Evolutionary conservation across 2,113 vertebrate species (phyloP), one percentile per base, ranked within the genome.

Genomic region (Forbesichthys agassizii): DNA sequence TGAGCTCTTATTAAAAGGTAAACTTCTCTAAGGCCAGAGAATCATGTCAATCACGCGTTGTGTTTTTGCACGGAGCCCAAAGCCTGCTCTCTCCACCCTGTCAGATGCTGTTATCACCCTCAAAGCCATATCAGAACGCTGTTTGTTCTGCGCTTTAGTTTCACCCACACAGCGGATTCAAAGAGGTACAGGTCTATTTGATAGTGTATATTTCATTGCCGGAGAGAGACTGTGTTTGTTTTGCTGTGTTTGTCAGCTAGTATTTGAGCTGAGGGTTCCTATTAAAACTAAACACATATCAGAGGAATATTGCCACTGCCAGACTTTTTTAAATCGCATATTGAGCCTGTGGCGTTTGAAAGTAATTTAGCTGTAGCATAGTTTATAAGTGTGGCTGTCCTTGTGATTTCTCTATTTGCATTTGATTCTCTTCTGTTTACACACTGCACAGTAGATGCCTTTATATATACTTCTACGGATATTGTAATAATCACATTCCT

Each of bases 131-230:
- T 94, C 95, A 94, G 93, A 93, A 92, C 92, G 86, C 85, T 89
- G 94, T 96, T 96, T 96, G 95, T 96, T 97, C 95, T 97, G 90
- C 70, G 68, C 94, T 96, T 96, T 95, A 93, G 94, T 94, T 95
- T 92, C 88, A 87, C 89, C 79, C 93, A 88, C 94, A 91, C 89
- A 87, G 91, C 86, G 88, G 92, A 94, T 94, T 95, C 94, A 94
- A 94, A 96, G 94, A 92, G 87, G 85, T 82, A 92, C 90, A 90
- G 90, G 90, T 93, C 92, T 94, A 86, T 94, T 92, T 91, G 88
- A 93, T 86, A 90, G 90, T 92, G 90, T 90, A 86, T 86, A 78
- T 92, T 94, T 93, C 85, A 91, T 92, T 89, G 88, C 88, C 86
- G 84, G 85, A 68, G 83, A 84, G 84, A 84, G 84, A 82, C 85